Evolutionary conservation across 2,888 invertebrate species (phyloP).

Genomic region (Napeogenes inachia): DNA sequence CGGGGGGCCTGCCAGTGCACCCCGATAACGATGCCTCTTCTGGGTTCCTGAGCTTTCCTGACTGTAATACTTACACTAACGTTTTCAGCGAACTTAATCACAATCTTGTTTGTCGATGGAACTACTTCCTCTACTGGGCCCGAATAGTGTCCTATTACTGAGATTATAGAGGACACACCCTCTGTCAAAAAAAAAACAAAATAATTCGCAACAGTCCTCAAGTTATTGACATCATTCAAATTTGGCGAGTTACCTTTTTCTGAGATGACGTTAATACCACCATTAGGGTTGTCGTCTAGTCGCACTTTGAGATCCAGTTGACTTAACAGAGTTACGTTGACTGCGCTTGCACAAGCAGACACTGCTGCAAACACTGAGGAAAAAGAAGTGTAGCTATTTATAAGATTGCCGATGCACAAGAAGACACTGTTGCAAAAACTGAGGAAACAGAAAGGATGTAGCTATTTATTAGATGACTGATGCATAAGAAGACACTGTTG

Average conservation of each 20-base stretch:
- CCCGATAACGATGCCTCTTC: slow-evolving; percentile 48
- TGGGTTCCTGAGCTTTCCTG: slow-evolving; percentile 43
- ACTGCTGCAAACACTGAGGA: slow-evolving; percentile 35
- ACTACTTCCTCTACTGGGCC: slow-evolving; percentile 47
- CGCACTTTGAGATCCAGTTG: slow-evolving; percentile 39
- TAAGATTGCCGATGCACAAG: too few relatives aligned
- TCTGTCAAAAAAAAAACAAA: slow-evolving; percentile 33
- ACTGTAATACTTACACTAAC: slow-evolving; percentile 53
- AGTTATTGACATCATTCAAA: not conserved
- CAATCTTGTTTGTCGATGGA: slow-evolving; percentile 39
- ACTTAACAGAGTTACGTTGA: slow-evolving; percentile 48
- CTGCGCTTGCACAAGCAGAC: slow-evolving; percentile 37
- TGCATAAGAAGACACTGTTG: slow-evolving; percentile 34
- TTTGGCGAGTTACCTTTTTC: slow-evolving; percentile 8
- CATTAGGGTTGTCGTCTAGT: slow-evolving; percentile 45
- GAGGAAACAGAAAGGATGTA: too few relatives aligned
- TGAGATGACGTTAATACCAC: slow-evolving; percentile 9
- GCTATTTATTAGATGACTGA: too few relatives aligned
- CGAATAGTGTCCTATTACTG: slow-evolving; percentile 56
- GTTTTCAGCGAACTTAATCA: slow-evolving; percentile 56
- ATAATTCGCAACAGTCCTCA: not conserved
- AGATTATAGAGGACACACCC: slow-evolving; percentile 49
- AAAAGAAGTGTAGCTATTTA: not conserved
- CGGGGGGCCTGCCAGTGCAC: slow-evolving; percentile 57
- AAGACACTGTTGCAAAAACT: too few relatives aligned